Percentiles rank a stretch among this genome's conserved stretches.
Evolutionary conservation across 2,797 vertebrate genomes (phyloP).

Genomic region (Melanogrammus aeglefinus): DNA sequence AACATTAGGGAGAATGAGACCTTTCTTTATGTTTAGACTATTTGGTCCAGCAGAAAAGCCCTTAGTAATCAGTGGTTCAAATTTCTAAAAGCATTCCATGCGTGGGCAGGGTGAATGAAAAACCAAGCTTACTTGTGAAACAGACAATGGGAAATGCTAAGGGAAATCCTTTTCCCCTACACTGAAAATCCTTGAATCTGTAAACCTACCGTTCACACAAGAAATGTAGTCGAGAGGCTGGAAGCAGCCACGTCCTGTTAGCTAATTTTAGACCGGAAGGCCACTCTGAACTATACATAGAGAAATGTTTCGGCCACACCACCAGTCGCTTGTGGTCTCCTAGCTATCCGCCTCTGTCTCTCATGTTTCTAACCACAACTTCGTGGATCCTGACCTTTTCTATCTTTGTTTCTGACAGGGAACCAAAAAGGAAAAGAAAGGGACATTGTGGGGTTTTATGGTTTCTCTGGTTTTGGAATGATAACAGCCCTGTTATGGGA

Average conservation of each 20-base stretch:
- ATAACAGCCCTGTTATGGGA: constrained; percentile 25
- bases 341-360: constrained; percentile 35
- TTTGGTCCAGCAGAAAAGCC: neutral
- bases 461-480: constrained; percentile 32
- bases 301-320: constrained; percentile 55
- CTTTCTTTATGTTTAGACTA: neutral
- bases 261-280: constrained; percentile 72
- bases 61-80: neutral
- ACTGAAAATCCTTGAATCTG: constrained; percentile 46
- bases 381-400: constrained; percentile 20
- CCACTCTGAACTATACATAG: constrained; percentile 76
- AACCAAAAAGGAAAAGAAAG: neutral
- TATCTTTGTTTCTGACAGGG: constrained; percentile 26
- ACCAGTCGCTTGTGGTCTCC: constrained; percentile 31
- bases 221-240: constrained; percentile 49
- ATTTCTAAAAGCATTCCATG: neutral
- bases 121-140: neutral
- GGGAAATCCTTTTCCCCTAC: constrained; percentile 43
- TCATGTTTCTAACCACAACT: constrained; percentile 21
- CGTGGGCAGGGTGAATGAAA: neutral
- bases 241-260: constrained; percentile 61
- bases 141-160: constrained; percentile 40
- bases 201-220: constrained; percentile 43
- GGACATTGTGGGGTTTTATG: constrained; percentile 13
- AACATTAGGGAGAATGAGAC: neutral